Percentiles rank a stretch among this genome's conserved stretches.
phyloP scores from a whole-genome alignment of 1,140 invertebrate genomes.

The Scaptomyza graminum region DNA sequence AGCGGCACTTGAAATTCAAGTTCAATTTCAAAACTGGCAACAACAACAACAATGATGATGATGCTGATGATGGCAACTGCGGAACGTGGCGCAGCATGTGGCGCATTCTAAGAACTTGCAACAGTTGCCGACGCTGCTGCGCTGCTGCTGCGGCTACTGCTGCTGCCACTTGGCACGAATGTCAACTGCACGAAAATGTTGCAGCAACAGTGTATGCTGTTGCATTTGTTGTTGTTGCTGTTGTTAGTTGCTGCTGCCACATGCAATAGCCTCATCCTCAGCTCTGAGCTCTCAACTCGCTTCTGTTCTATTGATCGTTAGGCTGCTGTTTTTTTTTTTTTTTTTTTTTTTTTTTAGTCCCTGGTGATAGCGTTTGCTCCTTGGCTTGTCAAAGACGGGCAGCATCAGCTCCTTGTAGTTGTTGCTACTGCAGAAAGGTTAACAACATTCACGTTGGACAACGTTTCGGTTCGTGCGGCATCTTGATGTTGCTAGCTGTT shows the following conservation, averaged over 20 bases:
- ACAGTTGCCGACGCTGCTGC: slow-evolving; percentile 65
- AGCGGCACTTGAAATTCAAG: slow-evolving; percentile 75
- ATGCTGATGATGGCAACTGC: slow-evolving; percentile 24
- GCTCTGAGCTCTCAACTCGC: slow-evolving; percentile 43
- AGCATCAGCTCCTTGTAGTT: slow-evolving; percentile 54
- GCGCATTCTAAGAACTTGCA: slow-evolving; percentile 80
- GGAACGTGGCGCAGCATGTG: slow-evolving; percentile 78
- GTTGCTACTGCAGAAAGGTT: slow-evolving; percentile 60
- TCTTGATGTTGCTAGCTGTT: slow-evolving; percentile 74
- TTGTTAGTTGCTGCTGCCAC: slow-evolving; percentile 19
- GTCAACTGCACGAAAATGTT: slow-evolving; percentile 79
- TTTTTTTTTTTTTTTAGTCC: slow-evolving; percentile 63
- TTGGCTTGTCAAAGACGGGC: slow-evolving; percentile 74
- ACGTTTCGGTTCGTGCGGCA: slow-evolving; percentile 73
- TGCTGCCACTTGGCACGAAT: slow-evolving; percentile 73
- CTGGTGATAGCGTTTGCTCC: slow-evolving; percentile 79
- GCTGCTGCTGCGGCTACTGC: slow-evolving; percentile 20
- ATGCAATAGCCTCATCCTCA: slow-evolving; percentile 59
- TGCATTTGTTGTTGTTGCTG: slow-evolving; percentile 40
- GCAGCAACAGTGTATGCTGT: slow-evolving; percentile 55
- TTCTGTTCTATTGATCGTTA: slow-evolving; percentile 80
- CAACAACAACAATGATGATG: slow-evolving; percentile 3
- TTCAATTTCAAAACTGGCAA: slow-evolving; percentile 63
- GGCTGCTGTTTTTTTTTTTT: slow-evolving; percentile 61
- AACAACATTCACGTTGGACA: slow-evolving; percentile 66